Evolutionary conservation across 2,888 invertebrate genomes (phyloP).

Genomic region (Teleiodes luculella): DNA sequence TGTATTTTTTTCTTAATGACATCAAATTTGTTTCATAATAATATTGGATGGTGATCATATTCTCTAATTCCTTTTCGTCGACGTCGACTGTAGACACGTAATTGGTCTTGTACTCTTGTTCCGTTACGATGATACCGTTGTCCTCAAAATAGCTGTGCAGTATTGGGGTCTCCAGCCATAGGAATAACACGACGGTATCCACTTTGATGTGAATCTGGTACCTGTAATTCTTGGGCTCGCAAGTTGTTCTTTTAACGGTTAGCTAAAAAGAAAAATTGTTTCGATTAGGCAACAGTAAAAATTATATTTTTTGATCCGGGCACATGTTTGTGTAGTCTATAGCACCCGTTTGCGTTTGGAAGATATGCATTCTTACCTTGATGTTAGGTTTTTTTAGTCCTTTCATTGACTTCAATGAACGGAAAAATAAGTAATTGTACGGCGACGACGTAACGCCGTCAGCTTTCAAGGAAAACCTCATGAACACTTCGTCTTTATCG

Average conservation of each 20-base stretch:
- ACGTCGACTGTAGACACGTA: constrained; percentile 38
- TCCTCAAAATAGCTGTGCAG: constrained; percentile 83
- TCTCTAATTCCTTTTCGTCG: constrained; percentile 36
- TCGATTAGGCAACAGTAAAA: neutral
- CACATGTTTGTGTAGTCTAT: too few species aligned
- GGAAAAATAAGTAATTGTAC: constrained; percentile 83
- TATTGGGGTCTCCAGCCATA: constrained; percentile 81
- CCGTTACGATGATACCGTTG: constrained; percentile 82
- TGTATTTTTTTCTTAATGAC: too few species aligned
- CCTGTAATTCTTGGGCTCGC: neutral
- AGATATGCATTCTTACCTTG: constrained; percentile 58
- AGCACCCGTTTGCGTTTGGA: too few species aligned
- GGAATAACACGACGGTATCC: constrained; percentile 65
- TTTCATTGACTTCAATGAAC: constrained; percentile 72
- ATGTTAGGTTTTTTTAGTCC: constrained; percentile 76
- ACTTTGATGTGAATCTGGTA: constrained; percentile 10
- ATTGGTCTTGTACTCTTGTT: constrained; percentile 32
- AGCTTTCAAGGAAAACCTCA: constrained; percentile 74
- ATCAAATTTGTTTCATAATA: constrained; percentile 31
- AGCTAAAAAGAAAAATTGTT: constrained; percentile 32
- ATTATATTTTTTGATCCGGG: too few species aligned
- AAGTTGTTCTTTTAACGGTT: constrained; percentile 33
- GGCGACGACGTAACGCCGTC: constrained; percentile 71
- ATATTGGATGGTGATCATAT: constrained; percentile 52
- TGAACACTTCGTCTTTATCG: constrained; percentile 48